Percentiles rank a stretch among this genome's conserved stretches.
These are phyloP conservation scores for Donacobius atricapilla DNA, from an alignment of 2,113 vertebrate species.

Conservation along the genomic window DNA sequence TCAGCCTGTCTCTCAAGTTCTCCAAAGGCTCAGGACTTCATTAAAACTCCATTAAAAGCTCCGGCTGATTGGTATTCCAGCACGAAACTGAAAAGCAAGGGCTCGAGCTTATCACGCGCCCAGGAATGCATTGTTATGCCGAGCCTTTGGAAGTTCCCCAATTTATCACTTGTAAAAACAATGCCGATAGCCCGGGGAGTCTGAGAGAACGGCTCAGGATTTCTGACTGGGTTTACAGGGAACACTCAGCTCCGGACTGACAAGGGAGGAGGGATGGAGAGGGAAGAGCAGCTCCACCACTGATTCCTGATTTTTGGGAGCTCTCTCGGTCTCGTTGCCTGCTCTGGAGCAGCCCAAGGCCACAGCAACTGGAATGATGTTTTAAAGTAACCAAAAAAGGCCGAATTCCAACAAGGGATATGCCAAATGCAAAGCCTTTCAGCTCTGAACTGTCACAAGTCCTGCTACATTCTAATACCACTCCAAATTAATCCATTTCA, in stretches of 20 bases:
- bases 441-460: background rate
- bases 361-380: rapidly evolving
- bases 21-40: background rate
- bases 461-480: background rate
- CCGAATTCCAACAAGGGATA: no score
- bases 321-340: background rate
- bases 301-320: background rate
- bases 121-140: background rate
- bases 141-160: background rate
- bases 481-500: background rate
- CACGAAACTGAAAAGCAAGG: background rate
- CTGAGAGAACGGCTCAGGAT: no score
- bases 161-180: background rate
- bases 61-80: background rate
- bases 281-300: background rate
- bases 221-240: rapidly evolving
- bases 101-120: background rate
- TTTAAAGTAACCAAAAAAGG: background rate
- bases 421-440: background rate
- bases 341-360: background rate
- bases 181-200: background rate
- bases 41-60: background rate
- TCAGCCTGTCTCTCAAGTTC: background rate
- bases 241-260: background rate
- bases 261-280: background rate